phyloP scores from a whole-genome alignment of 1,140 invertebrate genomes.

The Mylabris phalerata region DNA sequence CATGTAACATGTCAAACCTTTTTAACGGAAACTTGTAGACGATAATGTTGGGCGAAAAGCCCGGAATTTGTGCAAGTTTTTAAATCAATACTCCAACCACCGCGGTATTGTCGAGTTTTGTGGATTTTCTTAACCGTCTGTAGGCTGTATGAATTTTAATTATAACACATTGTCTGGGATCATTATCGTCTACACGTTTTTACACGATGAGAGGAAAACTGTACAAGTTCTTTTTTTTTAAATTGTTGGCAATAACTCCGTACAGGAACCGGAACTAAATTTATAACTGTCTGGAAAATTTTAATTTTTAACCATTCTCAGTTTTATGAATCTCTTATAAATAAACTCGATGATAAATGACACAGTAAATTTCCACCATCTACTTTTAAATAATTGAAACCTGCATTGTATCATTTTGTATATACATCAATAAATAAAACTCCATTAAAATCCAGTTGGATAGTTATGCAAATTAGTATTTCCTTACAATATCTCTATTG shows the following conservation, averaged over 20 bases:
- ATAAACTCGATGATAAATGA: no score
- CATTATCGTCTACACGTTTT: slow-evolving; percentile 13
- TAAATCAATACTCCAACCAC: slow-evolving; percentile 17
- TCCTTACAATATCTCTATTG: background rate
- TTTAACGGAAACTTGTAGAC: slow-evolving; percentile 18
- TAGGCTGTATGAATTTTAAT: slow-evolving; percentile 24
- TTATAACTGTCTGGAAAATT: no score
- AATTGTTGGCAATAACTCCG: slow-evolving; percentile 14
- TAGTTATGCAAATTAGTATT: background rate
- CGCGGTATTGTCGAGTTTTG: slow-evolving; percentile 6
- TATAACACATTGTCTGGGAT: slow-evolving; percentile 17
- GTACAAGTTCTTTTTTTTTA: background rate
- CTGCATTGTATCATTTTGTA: no score
- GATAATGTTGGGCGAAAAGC: slow-evolving; percentile 5
- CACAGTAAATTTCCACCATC: no score
- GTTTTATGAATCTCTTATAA: no score
- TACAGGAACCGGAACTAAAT: background rate
- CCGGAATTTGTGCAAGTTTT: slow-evolving; percentile 23
- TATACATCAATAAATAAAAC: background rate
- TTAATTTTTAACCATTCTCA: no score
- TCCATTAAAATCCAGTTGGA: background rate
- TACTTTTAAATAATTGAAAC: no score
- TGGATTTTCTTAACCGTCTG: slow-evolving; percentile 23
- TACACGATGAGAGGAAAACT: background rate
- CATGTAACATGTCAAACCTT: slow-evolving; percentile 22